These are phyloP conservation scores for Cavia porcellus DNA, from an alignment of 2,113 vertebrate genomes.

Conservation along the genomic window DNA sequence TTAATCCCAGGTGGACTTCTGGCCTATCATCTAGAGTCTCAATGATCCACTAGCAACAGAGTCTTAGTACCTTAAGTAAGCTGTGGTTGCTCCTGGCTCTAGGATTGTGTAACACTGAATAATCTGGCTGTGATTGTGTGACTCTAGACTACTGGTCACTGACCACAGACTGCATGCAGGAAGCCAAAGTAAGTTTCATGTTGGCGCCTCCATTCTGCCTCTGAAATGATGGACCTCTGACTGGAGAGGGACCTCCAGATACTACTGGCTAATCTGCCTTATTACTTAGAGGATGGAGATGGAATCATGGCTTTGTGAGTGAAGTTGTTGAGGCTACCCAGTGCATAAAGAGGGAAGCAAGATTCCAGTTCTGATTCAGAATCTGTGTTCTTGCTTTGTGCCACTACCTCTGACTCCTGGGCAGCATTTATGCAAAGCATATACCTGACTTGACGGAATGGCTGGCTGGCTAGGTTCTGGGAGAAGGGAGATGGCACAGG, in stretches of 20 bases:
- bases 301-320: background rate
- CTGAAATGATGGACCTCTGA: background rate
- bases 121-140: too few species aligned
- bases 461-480: background rate
- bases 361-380: accelerated
- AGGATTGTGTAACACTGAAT: background rate
- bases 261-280: background rate
- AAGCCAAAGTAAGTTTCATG: background rate
- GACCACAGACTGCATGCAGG: too few species aligned
- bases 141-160: background rate
- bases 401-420: background rate
- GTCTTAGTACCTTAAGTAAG: background rate
- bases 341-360: too few species aligned
- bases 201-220: accelerated
- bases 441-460: background rate
- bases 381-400: background rate
- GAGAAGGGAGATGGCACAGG: background rate
- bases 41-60: background rate
- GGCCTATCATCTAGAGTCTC: background rate
- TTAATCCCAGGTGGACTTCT: too few species aligned
- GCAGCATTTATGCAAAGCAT: background rate
- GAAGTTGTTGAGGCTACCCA: background rate
- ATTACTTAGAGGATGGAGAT: accelerated
- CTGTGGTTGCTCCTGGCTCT: background rate
- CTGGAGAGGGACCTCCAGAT: background rate